Percentiles rank a stretch among this genome's conserved stretches.
Evolutionary conservation across 2,888 invertebrate genomes (phyloP).

Genomic region (Trichacis sp.): DNA sequence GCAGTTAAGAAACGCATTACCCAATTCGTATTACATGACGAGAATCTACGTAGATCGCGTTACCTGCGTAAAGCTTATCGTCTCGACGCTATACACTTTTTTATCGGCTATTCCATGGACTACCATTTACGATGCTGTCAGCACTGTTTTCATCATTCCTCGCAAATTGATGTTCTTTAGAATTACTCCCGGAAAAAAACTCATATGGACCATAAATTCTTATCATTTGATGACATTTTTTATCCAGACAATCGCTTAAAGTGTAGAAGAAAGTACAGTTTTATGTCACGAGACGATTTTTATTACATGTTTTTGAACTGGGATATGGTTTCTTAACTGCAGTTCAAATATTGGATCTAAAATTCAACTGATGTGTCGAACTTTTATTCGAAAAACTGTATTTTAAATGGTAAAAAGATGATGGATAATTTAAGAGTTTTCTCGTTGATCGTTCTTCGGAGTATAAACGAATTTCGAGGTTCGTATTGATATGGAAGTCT

Average conservation of each 20-base stretch:
- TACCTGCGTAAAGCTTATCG: slow-evolving; percentile 34
- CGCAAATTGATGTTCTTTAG: slow-evolving; percentile 18
- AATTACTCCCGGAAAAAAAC: slow-evolving; percentile 13
- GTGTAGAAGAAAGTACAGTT: too few species aligned
- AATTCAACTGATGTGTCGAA: too few species aligned
- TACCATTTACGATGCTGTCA: slow-evolving; percentile 26
- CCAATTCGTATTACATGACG: slow-evolving; percentile 25
- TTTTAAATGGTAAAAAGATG: too few species aligned
- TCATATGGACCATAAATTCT: background rate
- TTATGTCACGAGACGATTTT: too few species aligned
- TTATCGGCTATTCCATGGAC: slow-evolving; percentile 26
- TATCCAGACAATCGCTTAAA: too few species aligned
- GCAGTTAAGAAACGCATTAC: slow-evolving; percentile 13
- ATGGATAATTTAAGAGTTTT: slow-evolving; percentile 16
- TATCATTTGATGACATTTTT: slow-evolving; percentile 2
- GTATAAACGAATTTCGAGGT: slow-evolving; percentile 31
- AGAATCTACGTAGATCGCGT: slow-evolving; percentile 29
- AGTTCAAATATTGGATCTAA: too few species aligned
- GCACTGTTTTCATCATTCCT: slow-evolving; percentile 29
- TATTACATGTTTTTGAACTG: too few species aligned
- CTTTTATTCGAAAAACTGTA: too few species aligned
- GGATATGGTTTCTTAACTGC: too few species aligned
- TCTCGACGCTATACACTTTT: slow-evolving; percentile 26
- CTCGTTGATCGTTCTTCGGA: slow-evolving; percentile 18
- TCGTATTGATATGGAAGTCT: slow-evolving; percentile 47